Conservation (phyloP, 2,113 vertebrate species). For the Natator depressus region DNA sequence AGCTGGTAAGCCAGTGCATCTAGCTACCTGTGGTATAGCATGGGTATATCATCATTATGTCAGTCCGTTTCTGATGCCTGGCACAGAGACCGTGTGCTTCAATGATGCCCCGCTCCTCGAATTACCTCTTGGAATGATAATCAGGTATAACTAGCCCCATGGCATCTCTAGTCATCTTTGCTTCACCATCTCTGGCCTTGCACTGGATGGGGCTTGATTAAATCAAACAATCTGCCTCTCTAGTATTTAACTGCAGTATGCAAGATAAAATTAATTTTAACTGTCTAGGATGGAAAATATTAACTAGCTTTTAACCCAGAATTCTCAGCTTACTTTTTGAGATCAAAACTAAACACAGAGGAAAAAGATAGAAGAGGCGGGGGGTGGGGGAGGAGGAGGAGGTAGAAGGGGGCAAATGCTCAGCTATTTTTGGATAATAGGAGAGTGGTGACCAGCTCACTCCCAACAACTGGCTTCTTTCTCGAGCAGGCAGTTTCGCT, state of each 20-base stretch:
- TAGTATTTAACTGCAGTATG: neutral
- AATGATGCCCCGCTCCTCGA: too few relatives aligned
- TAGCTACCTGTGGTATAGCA: neutral
- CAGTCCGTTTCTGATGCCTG: neutral
- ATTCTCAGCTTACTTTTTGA: neutral
- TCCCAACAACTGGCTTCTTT: neutral
- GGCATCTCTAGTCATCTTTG: neutral
- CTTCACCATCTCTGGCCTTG: neutral
- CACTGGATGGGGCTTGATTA: neutral
- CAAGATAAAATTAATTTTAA: neutral
- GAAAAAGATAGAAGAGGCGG: neutral
- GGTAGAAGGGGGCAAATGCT: neutral
- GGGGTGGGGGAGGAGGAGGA: accelerated
- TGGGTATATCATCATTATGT: neutral
- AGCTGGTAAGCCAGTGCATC: neutral
- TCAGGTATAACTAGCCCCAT: neutral
- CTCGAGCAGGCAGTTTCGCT: neutral
- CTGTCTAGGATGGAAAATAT: neutral
- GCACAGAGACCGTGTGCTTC: neutral
- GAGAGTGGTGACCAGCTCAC: neutral
- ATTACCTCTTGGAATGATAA: neutral
- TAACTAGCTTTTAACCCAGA: neutral
- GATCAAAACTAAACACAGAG: neutral
- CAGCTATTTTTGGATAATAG: neutral
- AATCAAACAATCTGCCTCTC: neutral